phyloP scores from a whole-genome alignment of 1,140 invertebrate species.

The Nixonia krombeini region DNA sequence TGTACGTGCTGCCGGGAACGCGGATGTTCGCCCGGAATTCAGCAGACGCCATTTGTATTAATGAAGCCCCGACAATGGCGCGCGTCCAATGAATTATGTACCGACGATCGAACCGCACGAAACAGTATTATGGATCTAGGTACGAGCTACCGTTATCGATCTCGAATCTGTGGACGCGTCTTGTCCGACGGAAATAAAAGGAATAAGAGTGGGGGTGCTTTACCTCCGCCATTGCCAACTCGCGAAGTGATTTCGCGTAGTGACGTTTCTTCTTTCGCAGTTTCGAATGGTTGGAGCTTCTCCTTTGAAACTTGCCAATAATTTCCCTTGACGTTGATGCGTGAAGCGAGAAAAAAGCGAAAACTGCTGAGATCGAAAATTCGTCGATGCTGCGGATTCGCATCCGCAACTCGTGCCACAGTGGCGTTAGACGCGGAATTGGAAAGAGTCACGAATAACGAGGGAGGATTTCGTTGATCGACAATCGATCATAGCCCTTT shows the following conservation, averaged over 20 bases:
- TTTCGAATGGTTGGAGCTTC: too few species aligned
- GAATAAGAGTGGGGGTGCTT: too few species aligned
- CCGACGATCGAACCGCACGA: constrained; percentile 68
- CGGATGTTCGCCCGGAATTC: constrained; percentile 61
- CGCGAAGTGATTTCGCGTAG: too few species aligned
- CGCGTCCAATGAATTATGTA: constrained; percentile 72
- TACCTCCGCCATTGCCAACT: too few species aligned
- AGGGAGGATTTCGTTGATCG: constrained; percentile 10
- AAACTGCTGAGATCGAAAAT: too few species aligned
- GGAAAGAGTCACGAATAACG: not conserved
- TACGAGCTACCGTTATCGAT: constrained; percentile 36
- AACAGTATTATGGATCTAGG: constrained; percentile 46
- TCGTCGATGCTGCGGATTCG: too few species aligned
- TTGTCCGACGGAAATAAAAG: constrained; percentile 17
- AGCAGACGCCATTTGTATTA: constrained; percentile 73
- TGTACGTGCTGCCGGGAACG: constrained; percentile 46
- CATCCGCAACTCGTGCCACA: too few species aligned
- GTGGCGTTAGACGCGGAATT: not conserved
- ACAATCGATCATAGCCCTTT: constrained; percentile 40
- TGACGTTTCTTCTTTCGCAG: too few species aligned
- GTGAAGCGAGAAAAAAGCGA: too few species aligned
- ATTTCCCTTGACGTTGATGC: too few species aligned
- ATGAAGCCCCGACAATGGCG: constrained; percentile 71
- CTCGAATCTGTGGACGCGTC: constrained; percentile 26
- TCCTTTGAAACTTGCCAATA: too few species aligned